Evolutionary conservation across 2,113 vertebrate genomes (phyloP), one percentile per base, ranked within the genome.

Genomic region (Entomyzon cyanotis): DNA sequence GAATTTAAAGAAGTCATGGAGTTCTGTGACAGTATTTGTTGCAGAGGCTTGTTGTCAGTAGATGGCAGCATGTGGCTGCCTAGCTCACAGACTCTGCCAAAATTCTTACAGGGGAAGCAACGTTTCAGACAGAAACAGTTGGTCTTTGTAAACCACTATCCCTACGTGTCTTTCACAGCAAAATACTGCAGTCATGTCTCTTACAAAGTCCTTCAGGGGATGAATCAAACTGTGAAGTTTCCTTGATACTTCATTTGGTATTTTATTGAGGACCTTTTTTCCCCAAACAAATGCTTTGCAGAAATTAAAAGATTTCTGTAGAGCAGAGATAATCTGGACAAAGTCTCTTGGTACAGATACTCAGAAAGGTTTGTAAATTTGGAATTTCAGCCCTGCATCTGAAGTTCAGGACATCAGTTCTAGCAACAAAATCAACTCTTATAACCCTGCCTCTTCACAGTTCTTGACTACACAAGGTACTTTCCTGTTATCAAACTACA

Each of bases 51-150:
- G 84, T 63, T n/a, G 93, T 78, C 98, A 98, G 97, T 8, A 98
- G 98, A 97, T 98, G 98, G 97, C 96, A 98, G 97, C 97, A 98
- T 95, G 89, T 65, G 94, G 95, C 98, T 92, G 76, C 52, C 56
- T 18, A 95, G 95, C 12, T 6, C 5, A 4, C 15, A 39, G 23
- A 7, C 58, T 69, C 53, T 17, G n/a, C 17, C 35, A 46, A 75
- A 93, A 79, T 5, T 59, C 31, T 37, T 33, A 12, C 33, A 15
- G 16, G 7, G 11, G 20, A 55, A 64, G 75, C 28, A 42, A 71
- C n/a, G 76, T 53, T 60, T 33, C 31, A 81, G 19, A 20, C 3
- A 67, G 18, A 79, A 90, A 53, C 20, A n/a, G 20, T 18, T 6
- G 24, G 27, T 12, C 15, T 73, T 41, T 84, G 25, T 31, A 80